Conservation (phyloP, 1,140 invertebrate genomes). For the Apis florea region DNA sequence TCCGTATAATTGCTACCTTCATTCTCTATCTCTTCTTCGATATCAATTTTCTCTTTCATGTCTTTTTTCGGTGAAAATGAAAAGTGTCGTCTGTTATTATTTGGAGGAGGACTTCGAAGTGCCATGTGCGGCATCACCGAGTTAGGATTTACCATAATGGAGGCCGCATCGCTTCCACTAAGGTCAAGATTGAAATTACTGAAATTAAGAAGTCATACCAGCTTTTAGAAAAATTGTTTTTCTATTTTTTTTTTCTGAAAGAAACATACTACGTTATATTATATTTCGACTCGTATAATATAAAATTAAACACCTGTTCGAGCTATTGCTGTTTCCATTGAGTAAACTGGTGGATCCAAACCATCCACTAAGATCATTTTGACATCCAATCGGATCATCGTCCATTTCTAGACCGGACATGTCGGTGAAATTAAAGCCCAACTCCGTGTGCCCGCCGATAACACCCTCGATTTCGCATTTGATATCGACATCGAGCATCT, state of each 20-base stretch:
- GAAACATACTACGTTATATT: too few relatives aligned
- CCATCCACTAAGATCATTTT: constrained; percentile 80
- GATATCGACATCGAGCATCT: constrained; percentile 91
- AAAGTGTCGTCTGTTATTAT: constrained; percentile 62
- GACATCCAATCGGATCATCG: constrained; percentile 82
- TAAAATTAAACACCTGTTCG: constrained; percentile 70
- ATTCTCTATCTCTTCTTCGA: constrained; percentile 29
- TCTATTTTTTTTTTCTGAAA: background rate
- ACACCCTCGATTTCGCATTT: constrained; percentile 90
- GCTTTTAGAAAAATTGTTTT: too few relatives aligned
- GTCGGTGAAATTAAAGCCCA: constrained; percentile 84
- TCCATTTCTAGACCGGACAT: constrained; percentile 85
- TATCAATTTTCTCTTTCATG: constrained; percentile 60
- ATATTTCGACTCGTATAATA: background rate
- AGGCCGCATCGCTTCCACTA: constrained; percentile 86
- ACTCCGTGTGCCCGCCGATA: constrained; percentile 82
- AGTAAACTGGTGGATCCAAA: constrained; percentile 83
- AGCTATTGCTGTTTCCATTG: constrained; percentile 77
- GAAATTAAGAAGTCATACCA: constrained; percentile 16
- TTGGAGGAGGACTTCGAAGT: constrained; percentile 80
- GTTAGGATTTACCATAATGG: constrained; percentile 90
- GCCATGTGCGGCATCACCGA: constrained; percentile 84
- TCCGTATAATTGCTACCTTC: constrained; percentile 27
- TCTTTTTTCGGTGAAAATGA: constrained; percentile 65
- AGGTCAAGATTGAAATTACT: constrained; percentile 85